phyloP scores from a whole-genome alignment of 2,797 vertebrate genomes.

The Microchirus variegatus region DNA sequence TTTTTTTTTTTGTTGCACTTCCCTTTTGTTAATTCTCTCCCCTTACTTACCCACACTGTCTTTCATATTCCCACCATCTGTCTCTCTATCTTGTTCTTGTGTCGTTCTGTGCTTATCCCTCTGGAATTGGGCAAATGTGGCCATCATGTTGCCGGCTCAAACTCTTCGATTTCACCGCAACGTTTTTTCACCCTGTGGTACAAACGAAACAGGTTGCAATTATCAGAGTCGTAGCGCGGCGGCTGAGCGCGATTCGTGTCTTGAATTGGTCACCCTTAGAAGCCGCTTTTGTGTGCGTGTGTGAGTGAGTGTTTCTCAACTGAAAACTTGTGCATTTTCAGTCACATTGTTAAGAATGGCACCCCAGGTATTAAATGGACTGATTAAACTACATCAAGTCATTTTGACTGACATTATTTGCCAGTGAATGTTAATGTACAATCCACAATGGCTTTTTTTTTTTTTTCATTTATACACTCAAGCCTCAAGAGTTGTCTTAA shows the following conservation, averaged over 20 bases:
- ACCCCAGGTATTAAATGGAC: background rate
- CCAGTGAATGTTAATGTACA: background rate
- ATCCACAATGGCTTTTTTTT: no score
- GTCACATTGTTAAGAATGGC: background rate
- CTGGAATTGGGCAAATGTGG: conserved; percentile 13
- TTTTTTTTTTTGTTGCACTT: background rate
- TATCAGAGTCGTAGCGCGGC: conserved; percentile 45
- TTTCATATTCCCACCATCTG: conserved; percentile 27
- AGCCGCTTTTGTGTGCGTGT: background rate
- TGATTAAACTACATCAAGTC: conserved; percentile 5
- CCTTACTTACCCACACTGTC: background rate
- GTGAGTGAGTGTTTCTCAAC: conserved; percentile 1
- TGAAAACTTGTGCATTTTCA: background rate
- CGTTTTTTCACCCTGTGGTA: conserved; percentile 19
- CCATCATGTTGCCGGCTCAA: conserved; percentile 10
- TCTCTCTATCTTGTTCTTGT: background rate
- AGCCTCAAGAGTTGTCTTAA: no score
- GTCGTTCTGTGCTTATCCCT: background rate
- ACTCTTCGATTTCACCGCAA: conserved; percentile 49
- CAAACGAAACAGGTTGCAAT: conserved; percentile 36
- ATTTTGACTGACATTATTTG: background rate
- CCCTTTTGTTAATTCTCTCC: background rate
- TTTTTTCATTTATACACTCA: no score
- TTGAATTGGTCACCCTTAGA: conserved; percentile 29
- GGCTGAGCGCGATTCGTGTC: conserved; percentile 26